phyloP scores from a whole-genome alignment of 2,113 vertebrate genomes.

The Fukomys damarensis region DNA sequence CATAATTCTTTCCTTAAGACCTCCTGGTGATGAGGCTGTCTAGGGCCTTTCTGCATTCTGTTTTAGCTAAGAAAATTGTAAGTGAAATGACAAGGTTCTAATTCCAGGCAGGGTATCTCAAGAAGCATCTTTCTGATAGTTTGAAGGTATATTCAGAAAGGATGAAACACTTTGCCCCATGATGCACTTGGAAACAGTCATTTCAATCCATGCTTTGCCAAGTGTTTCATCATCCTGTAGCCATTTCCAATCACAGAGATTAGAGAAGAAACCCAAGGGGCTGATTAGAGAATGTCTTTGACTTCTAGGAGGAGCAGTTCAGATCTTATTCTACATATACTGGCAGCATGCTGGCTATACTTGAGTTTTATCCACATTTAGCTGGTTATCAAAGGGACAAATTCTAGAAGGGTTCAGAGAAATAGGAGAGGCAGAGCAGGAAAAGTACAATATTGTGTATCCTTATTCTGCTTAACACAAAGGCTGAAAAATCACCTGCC shows the following conservation, averaged over 20 bases:
- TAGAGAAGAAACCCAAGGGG: neutral
- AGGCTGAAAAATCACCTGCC: slow-evolving; percentile 8
- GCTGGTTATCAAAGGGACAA: neutral
- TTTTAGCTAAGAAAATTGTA: neutral
- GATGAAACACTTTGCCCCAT: neutral
- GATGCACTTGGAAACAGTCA: neutral
- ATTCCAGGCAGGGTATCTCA: neutral
- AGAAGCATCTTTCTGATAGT: neutral
- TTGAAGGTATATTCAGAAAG: neutral
- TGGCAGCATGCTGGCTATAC: neutral
- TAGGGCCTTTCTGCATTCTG: neutral
- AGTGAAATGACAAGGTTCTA: neutral
- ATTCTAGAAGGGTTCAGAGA: slow-evolving; percentile 1
- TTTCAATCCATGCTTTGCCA: neutral
- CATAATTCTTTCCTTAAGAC: neutral
- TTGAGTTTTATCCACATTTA: neutral
- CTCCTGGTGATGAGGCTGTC: neutral
- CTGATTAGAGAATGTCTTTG: neutral
- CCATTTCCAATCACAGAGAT: neutral
- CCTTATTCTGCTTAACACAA: slow-evolving; percentile 47
- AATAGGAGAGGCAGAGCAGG: neutral
- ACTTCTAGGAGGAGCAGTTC: neutral
- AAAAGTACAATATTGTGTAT: neutral
- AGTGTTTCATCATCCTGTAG: neutral
- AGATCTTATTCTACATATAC: neutral